These are phyloP conservation scores for Hipposideros larvatus DNA, from an alignment of 2,797 vertebrate species.

Conservation along the genomic window DNA sequence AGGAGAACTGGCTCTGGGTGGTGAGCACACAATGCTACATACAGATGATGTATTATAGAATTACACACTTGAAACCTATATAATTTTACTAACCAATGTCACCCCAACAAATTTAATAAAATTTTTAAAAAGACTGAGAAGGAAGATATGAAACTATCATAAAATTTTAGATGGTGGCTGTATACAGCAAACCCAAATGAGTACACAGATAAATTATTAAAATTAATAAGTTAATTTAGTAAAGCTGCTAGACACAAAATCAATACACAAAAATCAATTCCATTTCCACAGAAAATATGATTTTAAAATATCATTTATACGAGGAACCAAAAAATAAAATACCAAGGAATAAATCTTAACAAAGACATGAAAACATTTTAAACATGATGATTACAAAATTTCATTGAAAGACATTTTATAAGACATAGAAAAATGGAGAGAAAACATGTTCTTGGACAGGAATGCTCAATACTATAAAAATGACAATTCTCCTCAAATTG, in stretches of 20 bases:
- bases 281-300: not conserved
- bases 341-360: not conserved
- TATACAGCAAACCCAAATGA: not conserved
- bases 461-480: not conserved
- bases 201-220: not conserved
- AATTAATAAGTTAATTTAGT: slow-evolving; percentile 54
- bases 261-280: slow-evolving; percentile 35
- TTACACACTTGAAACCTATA: too few species aligned
- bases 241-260: slow-evolving; percentile 8
- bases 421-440: not conserved
- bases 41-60: too few species aligned
- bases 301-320: slow-evolving; percentile 41
- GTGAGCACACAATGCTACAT: too few species aligned
- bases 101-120: too few species aligned
- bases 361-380: slow-evolving; percentile 34
- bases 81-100: too few species aligned
- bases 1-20: too few species aligned
- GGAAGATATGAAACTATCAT: slow-evolving; percentile 17
- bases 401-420: not conserved
- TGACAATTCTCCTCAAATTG: not conserved
- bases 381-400: not conserved
- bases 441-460: not conserved
- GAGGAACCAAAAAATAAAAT: slow-evolving; percentile 16
- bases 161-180: not conserved
- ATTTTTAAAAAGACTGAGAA: not conserved